These are phyloP conservation scores for Amazona vittata DNA, from an alignment of 2,113 vertebrate species.

Conservation along the genomic window DNA sequence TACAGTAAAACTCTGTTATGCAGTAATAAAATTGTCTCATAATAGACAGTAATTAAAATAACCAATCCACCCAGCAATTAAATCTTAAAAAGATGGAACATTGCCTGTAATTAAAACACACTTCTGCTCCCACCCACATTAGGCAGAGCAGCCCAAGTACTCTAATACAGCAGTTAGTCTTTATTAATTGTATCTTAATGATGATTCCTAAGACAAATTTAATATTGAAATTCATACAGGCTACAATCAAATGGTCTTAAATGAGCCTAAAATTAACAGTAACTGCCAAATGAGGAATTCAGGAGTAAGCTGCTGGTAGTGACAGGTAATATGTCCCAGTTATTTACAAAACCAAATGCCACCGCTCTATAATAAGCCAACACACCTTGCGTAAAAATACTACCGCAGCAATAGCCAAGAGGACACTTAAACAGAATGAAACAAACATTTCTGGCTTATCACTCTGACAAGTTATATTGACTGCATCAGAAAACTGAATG, in stretches of 20 bases:
- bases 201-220: background rate
- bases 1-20: background rate
- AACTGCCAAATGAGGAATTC: background rate
- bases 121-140: background rate
- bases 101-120: slow-evolving; percentile 17
- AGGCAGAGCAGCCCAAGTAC: background rate
- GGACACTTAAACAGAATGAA: background rate
- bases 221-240: background rate
- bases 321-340: background rate
- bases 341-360: background rate
- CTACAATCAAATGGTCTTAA: background rate
- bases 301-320: background rate
- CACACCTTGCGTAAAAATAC: background rate
- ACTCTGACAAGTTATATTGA: background rate
- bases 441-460: background rate
- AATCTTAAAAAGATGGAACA: background rate
- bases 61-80: slow-evolving; percentile 16
- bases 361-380: background rate
- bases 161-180: background rate
- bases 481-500: background rate
- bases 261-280: background rate
- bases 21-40: background rate
- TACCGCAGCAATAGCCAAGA: background rate
- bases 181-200: slow-evolving; percentile 36
- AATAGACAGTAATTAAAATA: background rate